Conservation (phyloP, 2,888 invertebrate species). For the Thera britannica region DNA sequence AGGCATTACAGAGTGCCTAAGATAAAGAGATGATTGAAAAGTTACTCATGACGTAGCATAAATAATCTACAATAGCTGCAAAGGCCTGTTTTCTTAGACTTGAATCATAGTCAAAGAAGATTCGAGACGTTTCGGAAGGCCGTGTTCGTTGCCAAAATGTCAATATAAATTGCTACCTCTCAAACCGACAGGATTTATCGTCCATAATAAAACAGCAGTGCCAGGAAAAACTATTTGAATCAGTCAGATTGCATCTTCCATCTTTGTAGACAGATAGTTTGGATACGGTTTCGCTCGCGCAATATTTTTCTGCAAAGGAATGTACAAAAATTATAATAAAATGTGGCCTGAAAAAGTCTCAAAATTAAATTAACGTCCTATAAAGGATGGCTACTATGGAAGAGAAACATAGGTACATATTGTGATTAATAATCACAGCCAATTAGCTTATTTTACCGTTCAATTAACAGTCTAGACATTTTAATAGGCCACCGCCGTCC, state of each 20-base stretch:
- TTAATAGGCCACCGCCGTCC: too few relatives aligned
- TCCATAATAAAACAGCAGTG: conserved; percentile 22
- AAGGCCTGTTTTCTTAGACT: background rate
- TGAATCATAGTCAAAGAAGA: conserved; percentile 1
- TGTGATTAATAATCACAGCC: too few relatives aligned
- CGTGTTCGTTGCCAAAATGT: conserved; percentile 19
- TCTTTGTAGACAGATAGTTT: conserved; percentile 11
- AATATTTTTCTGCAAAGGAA: background rate
- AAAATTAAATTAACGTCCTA: too few relatives aligned
- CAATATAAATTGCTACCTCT: conserved; percentile 28
- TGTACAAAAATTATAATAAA: background rate
- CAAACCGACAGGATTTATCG: conserved; percentile 31
- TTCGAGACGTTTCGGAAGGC: conserved; percentile 12
- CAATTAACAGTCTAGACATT: too few relatives aligned
- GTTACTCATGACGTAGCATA: too few relatives aligned
- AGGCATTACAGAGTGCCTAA: too few relatives aligned
- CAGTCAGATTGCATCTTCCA: conserved; percentile 28
- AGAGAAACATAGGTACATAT: too few relatives aligned
- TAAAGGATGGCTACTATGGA: too few relatives aligned
- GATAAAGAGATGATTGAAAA: too few relatives aligned
- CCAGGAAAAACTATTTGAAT: conserved; percentile 26
- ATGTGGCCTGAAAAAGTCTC: too few relatives aligned
- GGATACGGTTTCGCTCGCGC: background rate
- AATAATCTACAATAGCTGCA: too few relatives aligned
- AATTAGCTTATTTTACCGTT: too few relatives aligned